Evolutionary conservation across 37 sponge, comb jelly and placozoan genomes (phyloP).

Genomic region (Dysidea cf. avara): DNA sequence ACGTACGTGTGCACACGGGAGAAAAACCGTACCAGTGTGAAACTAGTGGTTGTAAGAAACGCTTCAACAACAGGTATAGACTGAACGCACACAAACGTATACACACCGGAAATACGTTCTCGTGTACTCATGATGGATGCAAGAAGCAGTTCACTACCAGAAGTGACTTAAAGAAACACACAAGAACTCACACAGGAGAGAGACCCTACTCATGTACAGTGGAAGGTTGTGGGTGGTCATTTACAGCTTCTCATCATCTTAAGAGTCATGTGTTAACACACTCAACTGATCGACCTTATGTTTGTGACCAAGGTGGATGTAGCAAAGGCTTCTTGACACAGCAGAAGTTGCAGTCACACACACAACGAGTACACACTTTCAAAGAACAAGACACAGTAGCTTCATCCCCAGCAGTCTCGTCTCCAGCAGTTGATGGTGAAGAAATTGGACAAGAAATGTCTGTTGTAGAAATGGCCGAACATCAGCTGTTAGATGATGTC

Average conservation of each 20-base stretch:
- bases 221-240: conserved; percentile 67
- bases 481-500: no score
- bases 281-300: conserved; percentile 66
- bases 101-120: conserved; percentile 86
- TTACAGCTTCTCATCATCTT: conserved; percentile 74
- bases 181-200: conserved; percentile 77
- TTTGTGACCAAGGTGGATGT: conserved; percentile 69
- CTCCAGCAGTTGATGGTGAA: no score
- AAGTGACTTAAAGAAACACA: conserved; percentile 84
- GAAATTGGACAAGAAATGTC: no score
- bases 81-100: conserved; percentile 78
- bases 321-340: conserved; percentile 73
- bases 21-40: conserved; percentile 79
- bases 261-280: conserved; percentile 52
- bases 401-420: no score
- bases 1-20: conserved; percentile 79
- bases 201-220: conserved; percentile 66
- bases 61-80: conserved; percentile 79
- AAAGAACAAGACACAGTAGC: no score
- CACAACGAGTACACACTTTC: conserved; percentile 75
- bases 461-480: no score
- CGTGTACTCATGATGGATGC: conserved; percentile 62
- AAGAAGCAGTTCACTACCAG: conserved; percentile 78
- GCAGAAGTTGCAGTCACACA: conserved; percentile 79
- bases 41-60: conserved; percentile 60